Evolutionary conservation across 2,888 invertebrate species (phyloP).

Genomic region (Pammene fasciana): DNA sequence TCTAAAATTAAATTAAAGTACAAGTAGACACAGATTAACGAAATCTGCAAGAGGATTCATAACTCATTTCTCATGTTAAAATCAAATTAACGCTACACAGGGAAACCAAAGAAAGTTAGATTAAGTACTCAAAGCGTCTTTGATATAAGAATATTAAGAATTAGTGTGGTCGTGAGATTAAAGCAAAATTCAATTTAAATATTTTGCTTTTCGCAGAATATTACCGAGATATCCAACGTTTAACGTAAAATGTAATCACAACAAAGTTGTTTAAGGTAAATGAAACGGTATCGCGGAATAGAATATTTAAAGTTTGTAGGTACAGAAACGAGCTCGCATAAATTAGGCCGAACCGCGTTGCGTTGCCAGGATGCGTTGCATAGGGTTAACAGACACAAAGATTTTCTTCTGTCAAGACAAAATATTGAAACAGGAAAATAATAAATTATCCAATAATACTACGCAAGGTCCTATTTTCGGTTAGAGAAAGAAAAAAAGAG

Average conservation of each 20-base stretch:
- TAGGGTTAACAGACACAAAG: background rate
- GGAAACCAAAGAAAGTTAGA: slow-evolving; percentile 24
- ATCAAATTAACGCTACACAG: slow-evolving; percentile 18
- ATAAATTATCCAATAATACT: too few relatives aligned
- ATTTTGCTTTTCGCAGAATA: slow-evolving; percentile 12
- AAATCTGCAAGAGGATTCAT: background rate
- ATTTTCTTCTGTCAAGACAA: background rate
- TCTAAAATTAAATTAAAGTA: too few relatives aligned
- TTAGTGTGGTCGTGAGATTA: slow-evolving; percentile 34
- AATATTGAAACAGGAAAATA: background rate
- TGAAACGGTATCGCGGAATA: background rate
- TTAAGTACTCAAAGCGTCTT: slow-evolving; percentile 31
- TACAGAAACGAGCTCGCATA: slow-evolving; percentile 17
- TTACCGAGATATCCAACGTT: slow-evolving; percentile 14
- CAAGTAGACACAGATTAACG: background rate
- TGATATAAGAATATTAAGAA: slow-evolving; percentile 12
- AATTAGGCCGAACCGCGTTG: slow-evolving; percentile 14
- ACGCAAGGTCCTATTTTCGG: too few relatives aligned
- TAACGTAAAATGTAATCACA: slow-evolving; percentile 21
- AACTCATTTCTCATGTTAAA: slow-evolving; percentile 19
- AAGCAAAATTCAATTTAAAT: slow-evolving; percentile 31
- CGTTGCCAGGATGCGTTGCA: too few relatives aligned
- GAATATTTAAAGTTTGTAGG: slow-evolving; percentile 20
- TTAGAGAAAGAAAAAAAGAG: too few relatives aligned
- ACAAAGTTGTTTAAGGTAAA: slow-evolving; percentile 16